A percentile compares a stretch with the other conserved stretches of the same genome.
These are phyloP conservation scores for Drosophila kanekoi DNA, from an alignment of 2,888 invertebrate genomes.

Conservation along the genomic window DNA sequence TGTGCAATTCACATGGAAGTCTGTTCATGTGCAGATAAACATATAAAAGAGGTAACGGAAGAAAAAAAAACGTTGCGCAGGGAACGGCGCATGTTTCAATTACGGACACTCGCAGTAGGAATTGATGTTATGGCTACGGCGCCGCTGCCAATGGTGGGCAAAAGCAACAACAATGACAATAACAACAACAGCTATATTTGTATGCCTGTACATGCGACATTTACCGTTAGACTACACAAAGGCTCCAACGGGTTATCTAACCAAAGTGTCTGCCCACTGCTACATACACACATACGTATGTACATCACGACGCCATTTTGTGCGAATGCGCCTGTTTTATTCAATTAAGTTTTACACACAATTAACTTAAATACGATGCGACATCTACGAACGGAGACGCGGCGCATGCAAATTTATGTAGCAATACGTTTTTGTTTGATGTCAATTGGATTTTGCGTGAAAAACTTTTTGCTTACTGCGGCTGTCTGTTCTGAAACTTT, in stretches of 20 bases:
- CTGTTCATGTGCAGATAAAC: not conserved
- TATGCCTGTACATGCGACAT: conserved; percentile 1
- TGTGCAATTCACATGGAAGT: conserved; percentile 3
- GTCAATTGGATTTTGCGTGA: conserved; percentile 61
- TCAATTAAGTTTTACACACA: conserved; percentile 30
- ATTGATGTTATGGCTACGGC: conserved; percentile 45
- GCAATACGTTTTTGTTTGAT: conserved; percentile 27
- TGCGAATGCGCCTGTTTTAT: conserved; percentile 22
- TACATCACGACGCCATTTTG: conserved; percentile 42
- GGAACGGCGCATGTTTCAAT: conserved; percentile 87
- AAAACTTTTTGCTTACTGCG: conserved; percentile 55
- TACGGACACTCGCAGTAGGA: conserved; percentile 79
- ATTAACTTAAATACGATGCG: conserved; percentile 21
- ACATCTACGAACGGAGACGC: conserved; percentile 3
- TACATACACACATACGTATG: not conserved
- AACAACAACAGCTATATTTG: conserved; percentile 1
- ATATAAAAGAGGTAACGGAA: conserved; percentile 1
- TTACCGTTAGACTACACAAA: conserved; percentile 24
- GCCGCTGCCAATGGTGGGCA: conserved; percentile 63
- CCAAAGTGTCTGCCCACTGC: conserved; percentile 7
- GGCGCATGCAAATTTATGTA: conserved; percentile 32
- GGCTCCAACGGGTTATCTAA: conserved; percentile 48
- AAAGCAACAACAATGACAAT: conserved; percentile 13
- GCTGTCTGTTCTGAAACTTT: conserved; percentile 51
- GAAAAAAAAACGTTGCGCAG: conserved; percentile 38